Percentiles rank a stretch among this genome's conserved stretches.
phyloP scores from a whole-genome alignment of 2,888 invertebrate species.

The Rhaphigaster nebulosa region DNA sequence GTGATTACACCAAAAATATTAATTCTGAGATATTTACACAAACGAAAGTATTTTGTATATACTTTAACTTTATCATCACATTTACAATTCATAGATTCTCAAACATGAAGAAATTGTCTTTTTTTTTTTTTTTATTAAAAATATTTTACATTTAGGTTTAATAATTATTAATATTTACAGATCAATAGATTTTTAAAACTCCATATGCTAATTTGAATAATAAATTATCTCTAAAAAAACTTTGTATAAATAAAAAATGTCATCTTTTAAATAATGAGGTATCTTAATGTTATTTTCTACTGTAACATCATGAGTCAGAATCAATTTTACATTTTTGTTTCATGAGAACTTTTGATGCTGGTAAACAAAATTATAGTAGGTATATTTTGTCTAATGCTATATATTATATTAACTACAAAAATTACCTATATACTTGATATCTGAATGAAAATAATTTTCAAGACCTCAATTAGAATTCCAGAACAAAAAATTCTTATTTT shows the following conservation, averaged over 20 bases:
- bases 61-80: not conserved
- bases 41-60: not conserved
- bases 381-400: too few relatives aligned
- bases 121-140: not conserved
- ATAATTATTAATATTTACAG: not conserved
- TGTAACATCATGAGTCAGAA: not conserved
- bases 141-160: not conserved
- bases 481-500: not conserved
- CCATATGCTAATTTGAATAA: not conserved
- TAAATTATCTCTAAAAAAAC: not conserved
- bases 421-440: not conserved
- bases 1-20: slow-evolving; percentile 10
- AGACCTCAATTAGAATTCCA: not conserved
- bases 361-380: not conserved
- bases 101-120: not conserved
- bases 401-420: not conserved
- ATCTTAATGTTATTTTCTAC: not conserved
- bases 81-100: not conserved
- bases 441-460: not conserved
- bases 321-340: not conserved
- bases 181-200: not conserved
- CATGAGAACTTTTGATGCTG: not conserved
- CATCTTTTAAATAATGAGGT: not conserved
- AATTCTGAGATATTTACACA: not conserved
- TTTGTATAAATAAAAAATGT: not conserved